phyloP scores from a whole-genome alignment of 2,888 invertebrate species.

The Ashinkailepas kermadecensis region DNA sequence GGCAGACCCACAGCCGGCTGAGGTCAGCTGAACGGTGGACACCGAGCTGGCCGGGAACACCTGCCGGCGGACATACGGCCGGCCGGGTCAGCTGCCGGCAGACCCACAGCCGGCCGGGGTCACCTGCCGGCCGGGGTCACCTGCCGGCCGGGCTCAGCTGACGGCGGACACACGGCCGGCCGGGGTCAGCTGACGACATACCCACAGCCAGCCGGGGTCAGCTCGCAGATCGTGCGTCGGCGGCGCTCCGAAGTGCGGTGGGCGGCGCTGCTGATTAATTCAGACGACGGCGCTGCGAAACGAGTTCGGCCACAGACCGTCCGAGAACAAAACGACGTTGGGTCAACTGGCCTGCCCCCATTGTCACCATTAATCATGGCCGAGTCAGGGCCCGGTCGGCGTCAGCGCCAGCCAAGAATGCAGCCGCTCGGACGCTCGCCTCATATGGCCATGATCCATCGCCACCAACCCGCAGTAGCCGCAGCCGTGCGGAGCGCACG shows the following conservation, averaged over 20 bases:
- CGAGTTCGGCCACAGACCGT: neutral
- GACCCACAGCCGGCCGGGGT: neutral
- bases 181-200: neutral
- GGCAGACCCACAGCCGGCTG: neutral
- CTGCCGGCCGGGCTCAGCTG: neutral
- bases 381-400: neutral
- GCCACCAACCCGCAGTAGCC: neutral
- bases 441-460: neutral
- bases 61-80: neutral
- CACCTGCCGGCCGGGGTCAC: neutral
- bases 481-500: neutral
- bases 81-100: neutral
- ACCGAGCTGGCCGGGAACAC: no score
- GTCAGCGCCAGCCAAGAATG: no score
- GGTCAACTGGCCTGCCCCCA: neutral
- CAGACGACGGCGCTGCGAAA: neutral
- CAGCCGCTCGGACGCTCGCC: neutral
- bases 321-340: neutral
- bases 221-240: neutral
- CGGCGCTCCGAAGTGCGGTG: neutral
- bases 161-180: neutral
- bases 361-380: neutral
- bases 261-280: neutral
- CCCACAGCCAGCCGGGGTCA: neutral
- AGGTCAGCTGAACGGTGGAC: neutral